Evolutionary conservation across 2,888 invertebrate genomes (phyloP), one percentile per base, ranked within the genome.

Genomic region (Lycocerus yunnanus): DNA sequence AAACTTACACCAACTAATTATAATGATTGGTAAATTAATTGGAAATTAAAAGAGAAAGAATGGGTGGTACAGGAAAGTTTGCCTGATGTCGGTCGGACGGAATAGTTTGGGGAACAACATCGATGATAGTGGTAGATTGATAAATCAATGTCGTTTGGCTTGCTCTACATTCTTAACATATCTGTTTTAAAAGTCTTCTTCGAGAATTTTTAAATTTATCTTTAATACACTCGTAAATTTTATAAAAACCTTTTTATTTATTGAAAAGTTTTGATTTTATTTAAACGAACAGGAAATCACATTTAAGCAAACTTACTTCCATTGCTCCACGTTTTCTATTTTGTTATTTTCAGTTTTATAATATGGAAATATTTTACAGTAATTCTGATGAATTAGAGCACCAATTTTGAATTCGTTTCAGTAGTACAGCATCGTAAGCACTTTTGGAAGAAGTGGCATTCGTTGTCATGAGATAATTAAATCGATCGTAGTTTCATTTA

Each of bases 401-500:
- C 0, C n/a, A 13, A 43, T n/a, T 4, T 43, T 43, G n/a, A n/a
- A 43, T 43, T 43, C 43, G 2, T n/a, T 43, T n/a, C n/a, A 24
- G 9, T 10, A 8, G n/a, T 6, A 43, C n/a, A n/a, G 43, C 43
- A 43, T 43, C 43, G 15, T 18, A 15, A 43, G 21, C 15, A n/a
- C 20, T 43, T 66, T 66, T 24, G 15, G 27, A 76, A 73, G 58
- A 73, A 79, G 78, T 78, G 75, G 77, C 71, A 76, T 82, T 81
- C 80, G 72, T 70, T 78, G 80, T 80, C 79, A 78, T 68, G 69
- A 58, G 71, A 79, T 82, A 82, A 82, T 82, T 81, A 81, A 81
- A 82, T 82, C 80, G 79, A 75, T 75, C 24, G 78, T 80, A n/a
- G 82, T 80, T 80, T 79, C 80, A 80, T 81, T 81, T 82, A 81